These are phyloP conservation scores for Taurulus bubalis DNA, from an alignment of 2,113 vertebrate genomes.

Conservation along the genomic window DNA sequence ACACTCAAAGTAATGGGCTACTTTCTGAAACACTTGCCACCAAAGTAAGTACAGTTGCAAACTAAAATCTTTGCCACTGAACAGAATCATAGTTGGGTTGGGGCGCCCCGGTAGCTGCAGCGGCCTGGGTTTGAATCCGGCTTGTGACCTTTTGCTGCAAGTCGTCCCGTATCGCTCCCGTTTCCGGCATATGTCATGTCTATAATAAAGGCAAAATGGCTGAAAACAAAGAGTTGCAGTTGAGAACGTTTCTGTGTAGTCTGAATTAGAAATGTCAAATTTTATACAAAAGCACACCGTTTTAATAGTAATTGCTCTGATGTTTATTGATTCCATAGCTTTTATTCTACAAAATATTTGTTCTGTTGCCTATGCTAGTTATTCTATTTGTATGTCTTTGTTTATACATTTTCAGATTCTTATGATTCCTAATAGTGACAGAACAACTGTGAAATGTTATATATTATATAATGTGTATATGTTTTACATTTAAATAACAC, in stretches of 20 bases:
- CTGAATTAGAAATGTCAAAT: not conserved
- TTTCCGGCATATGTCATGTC: not conserved
- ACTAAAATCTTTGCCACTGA: not conserved
- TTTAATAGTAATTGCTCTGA: not conserved
- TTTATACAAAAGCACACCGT: not conserved
- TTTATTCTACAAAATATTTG: not conserved
- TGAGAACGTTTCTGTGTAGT: not conserved
- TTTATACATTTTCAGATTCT: too few relatives aligned
- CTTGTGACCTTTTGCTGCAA: not conserved
- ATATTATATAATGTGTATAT: not conserved
- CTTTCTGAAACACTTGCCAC: constrained; percentile 92
- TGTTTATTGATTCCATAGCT: not conserved
- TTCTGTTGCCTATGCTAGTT: not conserved
- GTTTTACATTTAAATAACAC: not conserved
- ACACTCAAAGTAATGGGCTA: constrained; percentile 97
- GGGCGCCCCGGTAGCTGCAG: not conserved
- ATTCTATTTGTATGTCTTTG: too few relatives aligned
- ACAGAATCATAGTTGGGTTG: not conserved
- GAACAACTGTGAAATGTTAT: not conserved
- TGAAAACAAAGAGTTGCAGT: not conserved
- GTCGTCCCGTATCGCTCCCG: not conserved
- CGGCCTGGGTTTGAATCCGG: not conserved
- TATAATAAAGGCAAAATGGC: not conserved
- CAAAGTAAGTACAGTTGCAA: constrained; percentile 88
- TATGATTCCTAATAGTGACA: not conserved